Base-by-base conservation (phyloP, 1,140 invertebrate species). In the Drosophila sucinea region DNA sequence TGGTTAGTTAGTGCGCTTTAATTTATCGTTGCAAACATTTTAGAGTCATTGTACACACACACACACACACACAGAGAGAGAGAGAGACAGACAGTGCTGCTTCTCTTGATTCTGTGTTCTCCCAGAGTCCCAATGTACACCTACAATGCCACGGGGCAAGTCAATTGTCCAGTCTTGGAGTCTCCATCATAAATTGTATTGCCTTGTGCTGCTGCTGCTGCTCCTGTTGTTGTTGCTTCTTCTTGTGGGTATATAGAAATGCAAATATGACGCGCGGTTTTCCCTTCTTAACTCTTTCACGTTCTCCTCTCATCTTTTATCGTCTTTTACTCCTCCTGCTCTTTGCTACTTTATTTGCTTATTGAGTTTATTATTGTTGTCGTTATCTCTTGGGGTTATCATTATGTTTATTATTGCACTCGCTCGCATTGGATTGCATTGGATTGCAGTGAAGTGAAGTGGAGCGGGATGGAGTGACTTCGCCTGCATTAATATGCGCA, bases 111-210 rank as follows among this genome's bases (percentile, higher is more conserved):
- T 33, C 41, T 35, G 69, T 23, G 23, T 8, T 25, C 27, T n/a
- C 17, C n/a, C 1, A 44, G n/a, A 17, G 41, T 44, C n/a, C n/a
- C 35, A 1, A 25, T 10, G 10, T 63, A 72, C 78, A 55, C 67
- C 80, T 64, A 73, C 81, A 75, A 72, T 86, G 83, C 81, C 82
- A 85, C 79, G 83, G 73, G 83, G 83, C 83, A 86, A 87, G 83
- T 83, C 83, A 86, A 86, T 87, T 87, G 83, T 89, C 70, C 81
- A 67, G 70, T 73, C 32, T 70, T 70, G 54, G 40, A 44, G 47
- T 67, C 60, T 74, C 67, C 60, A 69, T 87, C 82, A 81, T 79
- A 86, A 87, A 87, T 86, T 78, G 54, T 55, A 27, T 33, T 40
- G 23, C 35, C 30, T 23, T 27, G 32, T n/a, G 56, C 33, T 63